Base-by-base conservation (phyloP, 2,888 invertebrate genomes). In the Byasa hedistus region DNA sequence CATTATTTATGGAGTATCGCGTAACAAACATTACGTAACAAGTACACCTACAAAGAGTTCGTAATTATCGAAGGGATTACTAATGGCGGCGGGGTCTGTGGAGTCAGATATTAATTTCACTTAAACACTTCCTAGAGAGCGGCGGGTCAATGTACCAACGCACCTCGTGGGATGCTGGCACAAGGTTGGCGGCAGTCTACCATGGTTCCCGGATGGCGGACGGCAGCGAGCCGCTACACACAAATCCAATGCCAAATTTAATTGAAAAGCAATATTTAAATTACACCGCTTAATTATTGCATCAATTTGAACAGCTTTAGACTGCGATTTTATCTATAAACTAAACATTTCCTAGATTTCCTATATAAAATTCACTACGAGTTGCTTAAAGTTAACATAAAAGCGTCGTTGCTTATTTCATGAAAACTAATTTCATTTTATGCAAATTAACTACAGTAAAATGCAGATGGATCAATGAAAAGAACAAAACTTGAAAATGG, bases 161-260 rank as follows among this genome's bases (percentile, higher is more conserved):
- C 74, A 73, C 85, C 84, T 87, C 78, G 84, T 84, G 81, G 84
- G 87, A 86, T 86, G 86, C 82, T 84, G 82, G 79, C 63, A 52
- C 60, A 56, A 65, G 65, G 65, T 23, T 65, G 57, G 69, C 70
- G 69, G 76, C 77, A 73, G 72, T 73, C 74, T 74, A 76, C 79
- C 79, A 76, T 79, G 78, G 76, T 79, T 80, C 82, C 79, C 77
- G 78, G 78, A 77, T 72, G 73, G n/a, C n/a, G n/a, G n/a, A n/a
- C n/a, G 62, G 70, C 73, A 69, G 60, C 21, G 24, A 57, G 36
- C 59, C 39, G 59, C 44, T 44, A 17, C 17, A 4, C 19, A 58
- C 55, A 66, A 62, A 62, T 67, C 70, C 75, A 70, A 77, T 76
- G 70, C 66, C 63, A 64, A 61, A 66, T 58, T 66, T 19, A 51